Base-by-base conservation (phyloP, 2,888 invertebrate species). In the Archaeoteleia sp. region DNA sequence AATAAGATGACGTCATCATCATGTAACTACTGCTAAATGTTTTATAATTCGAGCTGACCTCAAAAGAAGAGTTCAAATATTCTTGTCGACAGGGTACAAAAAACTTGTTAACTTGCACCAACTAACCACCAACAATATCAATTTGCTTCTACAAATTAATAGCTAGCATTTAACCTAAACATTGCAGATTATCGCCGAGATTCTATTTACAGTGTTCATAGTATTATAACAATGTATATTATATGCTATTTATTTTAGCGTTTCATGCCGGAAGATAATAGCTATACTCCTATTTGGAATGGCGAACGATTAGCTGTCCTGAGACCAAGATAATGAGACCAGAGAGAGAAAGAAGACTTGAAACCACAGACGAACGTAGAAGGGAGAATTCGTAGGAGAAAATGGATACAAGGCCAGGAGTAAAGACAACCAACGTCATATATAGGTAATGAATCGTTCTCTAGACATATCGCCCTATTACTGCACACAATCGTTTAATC, bases 341-440 rank as follows among this genome's bases (percentile, higher is more conserved):
- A 37, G 63, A 46, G 39, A 46, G 40, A 54, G 63, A 48, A 23
- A 37, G 40, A 8, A n/a, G 60, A 40, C 42, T 32, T 35, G 37
- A 40, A 39, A 32, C 30, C 34, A 30, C 7, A 55, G 66, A 65
- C 7, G 27, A 48, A 43, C 42, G 42, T 17, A 49, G 35, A 61
- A 58, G 20, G 39, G n/a, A 37, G 14, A n/a, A 42, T n/a, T 7
- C 35, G 12, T 13, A 32, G 54, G 32, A 51, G 63, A 54, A 67
- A 57, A 69, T 49, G 61, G 61, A 29, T 48, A 67, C 40, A 63
- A 48, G 23, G 54, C 42, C 14, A 54, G 49, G 58, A 48, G 72
- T 63, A 69, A 71, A 74, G 72, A 75, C 72, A 74, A 72, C 67
- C 71, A 70, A 70, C 77, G 72, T 74, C 74, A 75, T 78, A n/a